phyloP scores from a whole-genome alignment of 2,888 invertebrate genomes.

The Gandaritis pyraliata region DNA sequence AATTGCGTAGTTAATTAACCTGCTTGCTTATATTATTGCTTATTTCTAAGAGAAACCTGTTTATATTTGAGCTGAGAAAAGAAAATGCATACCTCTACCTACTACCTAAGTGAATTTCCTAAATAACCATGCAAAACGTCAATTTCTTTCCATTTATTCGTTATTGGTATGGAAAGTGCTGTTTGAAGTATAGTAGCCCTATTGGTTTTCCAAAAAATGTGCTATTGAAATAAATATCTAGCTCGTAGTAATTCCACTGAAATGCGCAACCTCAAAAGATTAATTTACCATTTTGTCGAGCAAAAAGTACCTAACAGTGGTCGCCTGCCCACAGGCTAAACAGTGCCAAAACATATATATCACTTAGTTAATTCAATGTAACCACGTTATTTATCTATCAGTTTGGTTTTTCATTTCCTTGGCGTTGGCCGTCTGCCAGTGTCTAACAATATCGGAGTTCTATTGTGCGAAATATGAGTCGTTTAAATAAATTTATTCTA shows the following conservation, averaged over 20 bases:
- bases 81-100: not conserved
- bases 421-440: slow-evolving; percentile 26
- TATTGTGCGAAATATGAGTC: slow-evolving; percentile 29
- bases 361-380: slow-evolving; percentile 29
- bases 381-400: slow-evolving; percentile 26
- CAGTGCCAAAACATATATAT: slow-evolving; percentile 28
- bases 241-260: too few species aligned
- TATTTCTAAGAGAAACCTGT: slow-evolving; percentile 8
- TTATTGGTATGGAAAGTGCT: not conserved
- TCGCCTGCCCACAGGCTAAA: slow-evolving; percentile 7
- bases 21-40: too few species aligned
- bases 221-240: too few species aligned
- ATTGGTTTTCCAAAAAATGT: too few species aligned
- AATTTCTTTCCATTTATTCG: not conserved
- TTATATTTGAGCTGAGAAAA: not conserved
- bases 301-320: not conserved
- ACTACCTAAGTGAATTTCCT: not conserved
- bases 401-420: slow-evolving; percentile 29
- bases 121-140: too few species aligned
- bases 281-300: not conserved
- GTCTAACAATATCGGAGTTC: slow-evolving; percentile 20
- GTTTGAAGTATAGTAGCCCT: too few species aligned
- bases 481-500: slow-evolving; percentile 31
- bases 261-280: too few species aligned
- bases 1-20: slow-evolving; percentile 21